These are phyloP conservation scores for Apodemia mormo DNA, from an alignment of 2,888 invertebrate species.

Conservation along the genomic window DNA sequence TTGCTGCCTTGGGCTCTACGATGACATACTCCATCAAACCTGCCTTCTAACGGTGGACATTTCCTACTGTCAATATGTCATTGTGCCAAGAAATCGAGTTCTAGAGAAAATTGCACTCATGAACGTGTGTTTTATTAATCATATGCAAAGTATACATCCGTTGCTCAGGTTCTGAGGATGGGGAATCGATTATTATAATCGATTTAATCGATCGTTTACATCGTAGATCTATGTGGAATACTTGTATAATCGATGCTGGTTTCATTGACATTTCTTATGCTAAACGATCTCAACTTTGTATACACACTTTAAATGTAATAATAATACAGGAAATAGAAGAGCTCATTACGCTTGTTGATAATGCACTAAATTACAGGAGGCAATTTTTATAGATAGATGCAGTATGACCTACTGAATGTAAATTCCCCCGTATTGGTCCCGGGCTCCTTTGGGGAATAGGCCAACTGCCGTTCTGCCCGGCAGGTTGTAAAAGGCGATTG, in stretches of 20 bases:
- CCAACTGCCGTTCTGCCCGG: too few relatives aligned
- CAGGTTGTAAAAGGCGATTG: too few relatives aligned
- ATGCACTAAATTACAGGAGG: too few relatives aligned
- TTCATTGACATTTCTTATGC: not conserved
- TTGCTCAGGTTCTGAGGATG: slow-evolving; percentile 47
- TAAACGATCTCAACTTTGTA: not conserved
- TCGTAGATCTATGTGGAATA: slow-evolving; percentile 16
- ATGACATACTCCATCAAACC: slow-evolving; percentile 76
- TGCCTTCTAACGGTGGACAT: slow-evolving; percentile 42
- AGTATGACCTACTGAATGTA: too few relatives aligned
- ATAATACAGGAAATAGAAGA: too few relatives aligned
- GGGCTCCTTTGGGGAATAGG: too few relatives aligned
- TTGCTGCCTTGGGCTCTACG: slow-evolving; percentile 61
- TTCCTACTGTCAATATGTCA: slow-evolving; percentile 64
- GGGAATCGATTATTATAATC: slow-evolving; percentile 68
- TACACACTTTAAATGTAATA: not conserved
- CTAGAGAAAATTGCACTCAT: slow-evolving; percentile 68
- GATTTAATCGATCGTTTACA: slow-evolving; percentile 27
- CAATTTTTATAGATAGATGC: too few relatives aligned
- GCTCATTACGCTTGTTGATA: too few relatives aligned
- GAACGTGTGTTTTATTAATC: slow-evolving; percentile 60
- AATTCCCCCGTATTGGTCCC: too few relatives aligned
- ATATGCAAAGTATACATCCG: slow-evolving; percentile 68
- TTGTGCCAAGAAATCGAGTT: slow-evolving; percentile 66
- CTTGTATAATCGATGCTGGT: slow-evolving; percentile 6